Evolutionary conservation across 2,113 vertebrate genomes (phyloP).

Genomic region (Onychostoma macrolepis): DNA sequence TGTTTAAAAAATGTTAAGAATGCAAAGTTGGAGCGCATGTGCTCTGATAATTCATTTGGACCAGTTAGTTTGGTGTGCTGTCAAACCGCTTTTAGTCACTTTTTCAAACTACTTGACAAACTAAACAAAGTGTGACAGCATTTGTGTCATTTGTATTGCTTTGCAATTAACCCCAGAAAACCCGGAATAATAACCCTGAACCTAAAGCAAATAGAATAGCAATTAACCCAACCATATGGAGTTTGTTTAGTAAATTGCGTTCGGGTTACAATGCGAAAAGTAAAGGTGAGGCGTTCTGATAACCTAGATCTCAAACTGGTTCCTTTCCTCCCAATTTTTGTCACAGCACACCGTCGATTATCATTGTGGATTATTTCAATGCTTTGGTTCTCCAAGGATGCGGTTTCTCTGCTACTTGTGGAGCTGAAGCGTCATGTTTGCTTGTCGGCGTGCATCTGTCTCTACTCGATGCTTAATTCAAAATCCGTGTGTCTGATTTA

Average conservation of each 20-base stretch:
- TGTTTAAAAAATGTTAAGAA: no score
- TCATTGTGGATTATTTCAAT: constrained; percentile 17
- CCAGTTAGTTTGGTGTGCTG: not conserved
- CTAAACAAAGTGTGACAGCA: not conserved
- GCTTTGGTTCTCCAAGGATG: constrained; percentile 15
- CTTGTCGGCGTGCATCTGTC: constrained; percentile 54
- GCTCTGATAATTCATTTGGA: no score
- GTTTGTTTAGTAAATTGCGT: not conserved
- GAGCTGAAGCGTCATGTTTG: constrained; percentile 49
- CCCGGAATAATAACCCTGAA: not conserved
- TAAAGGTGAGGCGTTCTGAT: not conserved
- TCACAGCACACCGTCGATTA: not conserved
- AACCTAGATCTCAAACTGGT: not conserved
- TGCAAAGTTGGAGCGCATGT: no score
- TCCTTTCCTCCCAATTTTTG: not conserved
- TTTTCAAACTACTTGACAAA: not conserved
- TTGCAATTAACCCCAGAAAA: constrained; percentile 10
- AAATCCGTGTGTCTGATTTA: constrained; percentile 56
- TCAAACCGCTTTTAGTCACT: not conserved
- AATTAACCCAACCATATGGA: constrained; percentile 28
- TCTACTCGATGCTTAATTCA: constrained; percentile 48
- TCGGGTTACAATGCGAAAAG: not conserved
- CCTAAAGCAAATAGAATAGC: not conserved
- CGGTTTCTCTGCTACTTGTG: constrained; percentile 2
- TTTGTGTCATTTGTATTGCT: not conserved